Evolutionary conservation across 2,113 vertebrate genomes (phyloP), one percentile per base, ranked within the genome.

Genomic region (Ascaphus truei): DNA sequence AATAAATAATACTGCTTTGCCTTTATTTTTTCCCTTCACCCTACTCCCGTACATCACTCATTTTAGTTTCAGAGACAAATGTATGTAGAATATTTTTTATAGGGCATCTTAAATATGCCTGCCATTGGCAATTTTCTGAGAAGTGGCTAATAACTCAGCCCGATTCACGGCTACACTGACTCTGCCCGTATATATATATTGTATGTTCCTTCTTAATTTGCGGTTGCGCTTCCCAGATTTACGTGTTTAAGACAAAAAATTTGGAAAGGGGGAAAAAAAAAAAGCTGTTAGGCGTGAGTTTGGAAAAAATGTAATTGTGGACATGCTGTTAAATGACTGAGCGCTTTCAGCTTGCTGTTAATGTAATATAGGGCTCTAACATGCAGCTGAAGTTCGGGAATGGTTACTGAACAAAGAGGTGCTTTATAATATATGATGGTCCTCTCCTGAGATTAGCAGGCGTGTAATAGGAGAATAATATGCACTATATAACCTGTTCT

Each of bases 81-180:
- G 15, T 26, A 18, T 56, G 37, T 56, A 56, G 33, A 67, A 25
- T 47, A 57, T 67, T 57, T n/a, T 64, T 47, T 58, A 57, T 48
- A 15, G 51, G 26, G 16, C 50, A 22, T 55, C 51, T 55, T 45
- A 51, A 67, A 56, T 53, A 25, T 55, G 52, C 57, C 64, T 67
- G 45, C 30, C 31, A 20, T 22, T 27, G 47, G 27, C 48, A 53
- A 53, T 53, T 29, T 41, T 65, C 23, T 53, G 18, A 29, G 47
- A 52, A 39, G 48, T 18, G 15, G 18, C 62, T 65, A 23, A 18
- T 45, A 56, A 31, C 50, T 43, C 34, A 33, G 25, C 26, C 31
- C 3, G 13, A 30, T 47, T 31, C 25, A 26, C 33, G 9, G 33
- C 50, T 26, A 12, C 10, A 8, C 15, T 13, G 26, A 25, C 27